phyloP scores from a whole-genome alignment of 2,888 invertebrate species.

The Caenorhabditis sp. region DNA sequence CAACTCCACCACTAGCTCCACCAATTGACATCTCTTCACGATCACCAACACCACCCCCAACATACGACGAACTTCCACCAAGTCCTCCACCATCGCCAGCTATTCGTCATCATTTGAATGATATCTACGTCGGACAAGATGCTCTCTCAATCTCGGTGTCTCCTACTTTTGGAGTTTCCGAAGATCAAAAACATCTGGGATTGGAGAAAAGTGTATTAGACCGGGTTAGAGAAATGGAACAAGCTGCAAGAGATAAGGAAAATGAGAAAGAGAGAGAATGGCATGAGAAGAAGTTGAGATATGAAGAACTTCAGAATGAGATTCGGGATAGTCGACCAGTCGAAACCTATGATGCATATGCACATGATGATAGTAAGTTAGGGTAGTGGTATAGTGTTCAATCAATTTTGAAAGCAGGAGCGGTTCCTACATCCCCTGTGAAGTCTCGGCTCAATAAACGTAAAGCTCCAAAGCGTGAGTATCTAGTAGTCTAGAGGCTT shows the following conservation, averaged over 20 bases:
- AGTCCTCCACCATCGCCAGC: conserved; percentile 5
- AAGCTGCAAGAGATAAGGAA: conserved; percentile 17
- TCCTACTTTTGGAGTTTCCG: conserved; percentile 16
- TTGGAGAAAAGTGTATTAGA: conserved; percentile 31
- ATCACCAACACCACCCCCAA: not conserved
- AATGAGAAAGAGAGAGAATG: conserved; percentile 4
- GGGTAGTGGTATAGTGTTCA: not conserved
- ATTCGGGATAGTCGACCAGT: conserved; percentile 14
- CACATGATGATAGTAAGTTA: conserved; percentile 14
- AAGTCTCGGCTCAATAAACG: not conserved
- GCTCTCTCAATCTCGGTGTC: conserved; percentile 28
- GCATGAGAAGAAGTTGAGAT: conserved; percentile 8
- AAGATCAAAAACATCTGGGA: conserved; percentile 22
- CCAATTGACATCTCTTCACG: no score
- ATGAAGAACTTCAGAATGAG: conserved; percentile 16
- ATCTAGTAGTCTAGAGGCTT: not conserved
- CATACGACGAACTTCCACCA: conserved; percentile 2
- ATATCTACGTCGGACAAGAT: conserved; percentile 35
- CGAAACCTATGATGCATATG: conserved; percentile 9
- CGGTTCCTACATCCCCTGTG: not conserved
- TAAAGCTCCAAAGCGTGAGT: not conserved
- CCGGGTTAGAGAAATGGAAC: conserved; percentile 29
- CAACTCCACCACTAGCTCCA: no score
- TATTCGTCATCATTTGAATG: conserved; percentile 23
- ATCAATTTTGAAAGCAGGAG: not conserved